Evolutionary conservation across 2,888 invertebrate genomes (phyloP).

Genomic region (Prosapia bicincta): DNA sequence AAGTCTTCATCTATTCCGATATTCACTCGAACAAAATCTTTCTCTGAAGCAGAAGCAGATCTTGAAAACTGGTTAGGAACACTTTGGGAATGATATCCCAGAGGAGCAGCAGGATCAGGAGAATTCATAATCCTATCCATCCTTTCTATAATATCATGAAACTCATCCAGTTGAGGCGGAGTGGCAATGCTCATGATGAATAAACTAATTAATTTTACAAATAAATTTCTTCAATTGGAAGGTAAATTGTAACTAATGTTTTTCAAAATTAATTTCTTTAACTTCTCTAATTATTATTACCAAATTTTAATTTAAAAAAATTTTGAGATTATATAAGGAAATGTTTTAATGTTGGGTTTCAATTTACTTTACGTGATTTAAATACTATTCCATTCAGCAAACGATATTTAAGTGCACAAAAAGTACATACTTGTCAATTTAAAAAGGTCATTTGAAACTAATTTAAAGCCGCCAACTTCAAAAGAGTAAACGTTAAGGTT

Average conservation of each 20-base stretch:
- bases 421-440: neutral
- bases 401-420: neutral
- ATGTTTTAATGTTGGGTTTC: too few relatives aligned
- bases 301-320: too few relatives aligned
- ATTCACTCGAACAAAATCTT: conserved; percentile 34
- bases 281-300: too few relatives aligned
- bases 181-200: neutral
- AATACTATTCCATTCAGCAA: neutral
- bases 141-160: neutral
- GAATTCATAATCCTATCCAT: neutral
- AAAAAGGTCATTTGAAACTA: neutral
- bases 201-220: too few relatives aligned
- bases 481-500: too few relatives aligned
- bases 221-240: too few relatives aligned
- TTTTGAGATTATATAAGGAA: too few relatives aligned
- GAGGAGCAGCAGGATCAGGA: neutral
- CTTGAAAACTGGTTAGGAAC: neutral
- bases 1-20: conserved; percentile 59
- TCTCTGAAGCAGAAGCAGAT: neutral
- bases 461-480: neutral
- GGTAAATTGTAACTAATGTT: too few relatives aligned
- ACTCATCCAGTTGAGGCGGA: neutral
- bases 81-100: neutral
- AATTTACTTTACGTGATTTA: neutral
- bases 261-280: too few relatives aligned